Conservation (phyloP, 2,888 invertebrate genomes). For the Melangyna quadrimaculata region DNA sequence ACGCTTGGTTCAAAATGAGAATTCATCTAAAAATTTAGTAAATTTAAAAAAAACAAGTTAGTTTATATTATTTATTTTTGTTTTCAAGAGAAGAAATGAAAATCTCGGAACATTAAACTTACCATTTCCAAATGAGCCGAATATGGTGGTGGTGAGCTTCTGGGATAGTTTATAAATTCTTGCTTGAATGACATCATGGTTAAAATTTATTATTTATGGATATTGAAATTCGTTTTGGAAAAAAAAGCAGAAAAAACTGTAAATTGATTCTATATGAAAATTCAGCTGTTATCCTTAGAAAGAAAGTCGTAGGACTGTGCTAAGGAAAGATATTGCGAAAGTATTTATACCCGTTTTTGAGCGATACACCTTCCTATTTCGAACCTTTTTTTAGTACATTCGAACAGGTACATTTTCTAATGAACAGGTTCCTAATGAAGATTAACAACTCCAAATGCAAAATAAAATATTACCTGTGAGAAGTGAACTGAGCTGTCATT, state of each 20-base stretch:
- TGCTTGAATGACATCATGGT: conserved; percentile 41
- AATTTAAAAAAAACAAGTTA: neutral
- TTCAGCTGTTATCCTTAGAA: conserved; percentile 61
- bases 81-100: neutral
- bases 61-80: no score
- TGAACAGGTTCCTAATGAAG: conserved; percentile 3
- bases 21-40: conserved; percentile 54
- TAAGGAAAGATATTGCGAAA: conserved; percentile 41
- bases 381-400: neutral
- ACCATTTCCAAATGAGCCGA: conserved; percentile 57
- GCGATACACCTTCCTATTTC: neutral
- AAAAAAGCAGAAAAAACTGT: neutral
- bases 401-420: neutral
- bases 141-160: conserved; percentile 51
- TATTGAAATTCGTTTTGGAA: neutral
- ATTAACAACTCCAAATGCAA: neutral
- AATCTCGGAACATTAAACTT: conserved; percentile 14
- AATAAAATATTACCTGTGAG: neutral
- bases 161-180: conserved; percentile 27
- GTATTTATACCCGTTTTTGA: conserved; percentile 59
- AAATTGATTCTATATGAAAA: neutral
- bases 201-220: neutral
- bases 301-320: conserved; percentile 43
- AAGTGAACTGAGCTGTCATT: conserved; percentile 17
- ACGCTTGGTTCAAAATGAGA: conserved; percentile 24